A percentile compares a stretch with the other conserved stretches of the same genome.
These are phyloP conservation scores for Natator depressus DNA, from an alignment of 2,113 vertebrate species.

Conservation along the genomic window DNA sequence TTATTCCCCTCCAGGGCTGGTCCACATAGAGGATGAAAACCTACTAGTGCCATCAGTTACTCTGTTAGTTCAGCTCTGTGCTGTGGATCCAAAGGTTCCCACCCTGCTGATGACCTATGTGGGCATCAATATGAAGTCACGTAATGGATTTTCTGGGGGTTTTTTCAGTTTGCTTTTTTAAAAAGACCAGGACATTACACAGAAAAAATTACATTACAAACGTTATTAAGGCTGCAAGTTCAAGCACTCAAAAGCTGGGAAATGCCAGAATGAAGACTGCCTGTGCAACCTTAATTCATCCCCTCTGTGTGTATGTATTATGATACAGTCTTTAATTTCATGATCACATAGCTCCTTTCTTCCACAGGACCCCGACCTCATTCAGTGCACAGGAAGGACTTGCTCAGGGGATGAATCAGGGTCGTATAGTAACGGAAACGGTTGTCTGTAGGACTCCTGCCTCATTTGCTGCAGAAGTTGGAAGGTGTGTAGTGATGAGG, in stretches of 20 bases:
- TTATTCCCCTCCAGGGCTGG: background rate
- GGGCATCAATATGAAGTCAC: background rate
- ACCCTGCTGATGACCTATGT: background rate
- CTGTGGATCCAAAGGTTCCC: background rate
- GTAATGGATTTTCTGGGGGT: accelerated
- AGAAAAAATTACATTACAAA: background rate
- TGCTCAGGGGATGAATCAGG: accelerated
- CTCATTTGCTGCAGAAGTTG: background rate
- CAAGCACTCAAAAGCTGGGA: background rate
- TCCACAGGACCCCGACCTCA: accelerated
- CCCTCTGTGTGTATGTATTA: accelerated
- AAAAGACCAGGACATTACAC: background rate
- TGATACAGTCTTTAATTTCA: accelerated
- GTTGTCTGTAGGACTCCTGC: background rate
- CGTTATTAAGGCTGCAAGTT: background rate
- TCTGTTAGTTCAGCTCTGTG: background rate
- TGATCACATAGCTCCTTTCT: background rate
- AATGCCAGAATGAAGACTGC: background rate
- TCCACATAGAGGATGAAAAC: background rate
- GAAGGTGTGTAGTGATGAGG: background rate
- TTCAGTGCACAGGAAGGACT: background rate
- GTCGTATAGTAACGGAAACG: too few relatives aligned
- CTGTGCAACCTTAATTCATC: background rate
- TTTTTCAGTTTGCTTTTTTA: background rate
- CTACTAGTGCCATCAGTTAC: background rate